Base-by-base conservation (phyloP, 2,113 vertebrate species). In the Cercopithecus mona region DNA sequence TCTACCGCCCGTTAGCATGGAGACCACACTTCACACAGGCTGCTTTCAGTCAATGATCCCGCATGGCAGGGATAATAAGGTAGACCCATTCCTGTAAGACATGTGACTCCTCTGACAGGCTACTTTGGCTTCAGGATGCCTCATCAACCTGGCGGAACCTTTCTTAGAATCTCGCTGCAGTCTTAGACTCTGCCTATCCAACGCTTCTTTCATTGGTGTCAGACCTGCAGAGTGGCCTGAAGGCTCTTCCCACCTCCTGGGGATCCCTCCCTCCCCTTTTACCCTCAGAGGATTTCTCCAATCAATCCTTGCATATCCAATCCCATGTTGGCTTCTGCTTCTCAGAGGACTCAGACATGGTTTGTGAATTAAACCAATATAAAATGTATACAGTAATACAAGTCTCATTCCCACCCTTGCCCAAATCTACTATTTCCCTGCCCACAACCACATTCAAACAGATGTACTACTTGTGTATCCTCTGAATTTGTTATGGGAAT, bases 31-130 rank as follows among this genome's bases (percentile, higher is more conserved):
- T 91, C 85, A 93, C 72, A 70, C 48, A 90, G 85, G 90, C 95
- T 80, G 90, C 70, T 90, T 43, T 68, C 79, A 92, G 57, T 66
- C 45, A 72, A 5, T 95, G 93, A 96, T 89, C 90, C 90, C 93
- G 91, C 76, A 64, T 8, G 48, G 87, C 82, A 43, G 68, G 13
- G 76, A 81, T 32, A 66, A 92, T 32, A 66, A 92, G 80, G 70
- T 88, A 66, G 50, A 78, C 52, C 73, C 72, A 38, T 50, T 91
- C 50, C 27, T 30, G 52, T 40, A 91, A 90, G 83, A 52, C 55
- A 52, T 32, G 82, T 57, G 88, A 82, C 30, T 81, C 73, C 40
- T 95, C 35, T 35, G 55, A 70, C 52, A 18, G 73, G 88, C 48
- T 66, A 32, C 45, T 92, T 35, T 40, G 83, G 78, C 40, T 57